Evolutionary conservation across 2,888 invertebrate genomes (phyloP).

Genomic region (Zonitis immaculata): DNA sequence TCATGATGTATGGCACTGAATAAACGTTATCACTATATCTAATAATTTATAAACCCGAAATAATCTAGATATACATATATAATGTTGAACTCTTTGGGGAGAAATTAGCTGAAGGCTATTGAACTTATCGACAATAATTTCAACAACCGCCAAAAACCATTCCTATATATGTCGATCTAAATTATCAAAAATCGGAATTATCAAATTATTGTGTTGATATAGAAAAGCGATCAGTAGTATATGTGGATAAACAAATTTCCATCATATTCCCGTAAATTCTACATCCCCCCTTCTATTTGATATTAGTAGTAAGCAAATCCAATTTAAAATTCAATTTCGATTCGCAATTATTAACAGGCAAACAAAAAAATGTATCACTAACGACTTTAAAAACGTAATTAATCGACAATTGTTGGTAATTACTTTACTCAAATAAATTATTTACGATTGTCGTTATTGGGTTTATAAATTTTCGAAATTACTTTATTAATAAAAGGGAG

Average conservation of each 20-base stretch:
- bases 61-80: background rate
- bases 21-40: background rate
- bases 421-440: background rate
- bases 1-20: background rate
- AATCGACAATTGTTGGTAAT: background rate
- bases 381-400: background rate
- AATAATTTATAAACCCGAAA: background rate
- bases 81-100: background rate
- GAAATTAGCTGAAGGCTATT: background rate
- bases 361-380: too few species aligned
- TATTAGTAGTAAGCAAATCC: background rate
- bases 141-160: background rate
- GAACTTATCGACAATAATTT: background rate
- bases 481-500: too few species aligned
- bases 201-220: background rate
- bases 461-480: too few species aligned
- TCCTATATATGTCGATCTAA: too few species aligned
- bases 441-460: too few species aligned
- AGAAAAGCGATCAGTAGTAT: too few species aligned
- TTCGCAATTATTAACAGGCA: background rate
- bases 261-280: background rate
- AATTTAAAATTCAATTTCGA: slow-evolving; percentile 1
- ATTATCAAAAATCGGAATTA: background rate
- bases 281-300: too few species aligned
- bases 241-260: background rate